Base-by-base conservation (phyloP, 2,113 vertebrate genomes). In the Callochromis pleurospilus region DNA sequence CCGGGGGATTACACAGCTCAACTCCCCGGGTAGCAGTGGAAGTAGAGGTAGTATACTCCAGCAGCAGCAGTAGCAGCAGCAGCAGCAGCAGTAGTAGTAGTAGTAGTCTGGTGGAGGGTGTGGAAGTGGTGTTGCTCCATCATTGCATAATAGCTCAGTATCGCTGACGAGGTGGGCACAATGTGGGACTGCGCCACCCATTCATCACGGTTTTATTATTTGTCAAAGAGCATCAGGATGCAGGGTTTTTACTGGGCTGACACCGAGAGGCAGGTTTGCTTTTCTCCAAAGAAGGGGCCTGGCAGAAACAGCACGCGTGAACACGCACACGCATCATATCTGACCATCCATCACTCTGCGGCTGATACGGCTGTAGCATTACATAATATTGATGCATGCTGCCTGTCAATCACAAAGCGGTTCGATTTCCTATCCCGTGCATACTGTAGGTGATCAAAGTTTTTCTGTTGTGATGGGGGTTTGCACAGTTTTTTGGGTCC, bases 1-100 rank as follows among this genome's bases (percentile, higher is more conserved):
- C 89, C 6, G 15, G 5, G 90, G 91, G 93, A 95, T 94, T 94
- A 95, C 93, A 93, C 89, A 88, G 92, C 93, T 95, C 93, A 93
- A 91, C 92, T 93, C 91, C 92, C 89, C 13, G 86, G 90, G 90
- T 42, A 88, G 92, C 88, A 36, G 86, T 79, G 81, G 87, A 88
- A 88, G 89, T 21, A 47, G 84, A 79, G 65, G 77, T 84, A 83
- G 86, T 82, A 17, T 40, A 83, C 86, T 90, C 86, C 87, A 68
- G 49, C 4, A 19, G 21, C 81, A 56, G 79, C 85, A 62, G 79
- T 79, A 62, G 53, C 2, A 60, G 42, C 4, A 17, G 79, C 83
- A 68, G 73, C 6, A 54, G 82, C 1, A 81, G 68, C 3, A 42
- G 80, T 11, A 58, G 62, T 62, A 26, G 80, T 83, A 19, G 56